Percentiles rank a stretch among this genome's conserved stretches.
phyloP scores from a whole-genome alignment of 2,797 vertebrate species.

The Muscicapa comitata region DNA sequence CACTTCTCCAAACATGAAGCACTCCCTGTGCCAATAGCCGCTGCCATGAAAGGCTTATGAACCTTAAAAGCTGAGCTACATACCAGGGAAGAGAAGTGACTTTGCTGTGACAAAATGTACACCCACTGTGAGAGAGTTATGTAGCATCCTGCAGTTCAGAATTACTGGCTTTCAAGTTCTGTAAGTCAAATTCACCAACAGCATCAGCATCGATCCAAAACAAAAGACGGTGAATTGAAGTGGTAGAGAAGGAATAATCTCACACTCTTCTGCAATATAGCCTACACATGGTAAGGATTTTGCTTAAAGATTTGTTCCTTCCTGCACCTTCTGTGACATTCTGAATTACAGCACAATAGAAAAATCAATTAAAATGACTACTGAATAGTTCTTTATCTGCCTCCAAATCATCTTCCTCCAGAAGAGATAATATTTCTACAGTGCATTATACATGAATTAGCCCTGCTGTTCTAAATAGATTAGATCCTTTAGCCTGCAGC shows the following conservation, averaged over 20 bases:
- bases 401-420: conserved; percentile 1
- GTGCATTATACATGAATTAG: conserved; percentile 10
- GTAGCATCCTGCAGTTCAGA: neutral
- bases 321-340: neutral
- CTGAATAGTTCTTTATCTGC: conserved; percentile 29
- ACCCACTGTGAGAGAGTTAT: neutral
- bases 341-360: conserved; percentile 10
- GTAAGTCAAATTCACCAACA: neutral
- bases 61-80: neutral
- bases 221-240: neutral
- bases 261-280: neutral
- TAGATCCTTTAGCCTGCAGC: conserved; percentile 16
- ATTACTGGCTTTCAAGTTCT: neutral
- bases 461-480: conserved; percentile 18
- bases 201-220: neutral
- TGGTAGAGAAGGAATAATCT: neutral
- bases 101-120: neutral
- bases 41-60: neutral
- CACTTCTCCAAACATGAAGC: neutral
- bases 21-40: neutral
- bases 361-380: conserved; percentile 62
- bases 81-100: neutral
- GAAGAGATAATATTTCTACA: conserved; percentile 20
- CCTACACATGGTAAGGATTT: neutral
- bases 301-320: conserved; percentile 34